Evolutionary conservation across 2,113 vertebrate genomes (phyloP).

Genomic region (Phrynocephalus versicolor): DNA sequence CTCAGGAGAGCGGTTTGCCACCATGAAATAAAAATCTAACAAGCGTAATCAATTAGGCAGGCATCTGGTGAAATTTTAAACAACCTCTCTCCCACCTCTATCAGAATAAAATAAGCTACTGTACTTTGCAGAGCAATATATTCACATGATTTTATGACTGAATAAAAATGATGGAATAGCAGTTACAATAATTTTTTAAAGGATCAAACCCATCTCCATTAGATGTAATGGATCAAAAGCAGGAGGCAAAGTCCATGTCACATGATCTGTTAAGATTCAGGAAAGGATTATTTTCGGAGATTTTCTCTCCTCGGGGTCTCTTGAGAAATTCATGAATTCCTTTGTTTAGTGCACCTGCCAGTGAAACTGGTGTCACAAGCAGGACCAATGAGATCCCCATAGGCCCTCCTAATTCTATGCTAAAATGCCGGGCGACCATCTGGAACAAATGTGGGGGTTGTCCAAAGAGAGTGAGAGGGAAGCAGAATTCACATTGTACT

Average conservation of each 20-base stretch:
- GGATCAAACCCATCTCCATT: neutral
- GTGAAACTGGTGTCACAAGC: neutral
- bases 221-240: accelerated
- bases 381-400: neutral
- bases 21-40: conserved; percentile 26
- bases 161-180: neutral
- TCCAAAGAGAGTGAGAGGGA: neutral
- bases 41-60: conserved; percentile 15
- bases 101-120: conserved; percentile 37
- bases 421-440: too few relatives aligned
- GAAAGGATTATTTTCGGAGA: too few relatives aligned
- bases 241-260: neutral
- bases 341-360: neutral
- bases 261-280: neutral
- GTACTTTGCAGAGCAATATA: neutral
- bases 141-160: conserved; percentile 14
- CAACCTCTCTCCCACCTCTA: neutral
- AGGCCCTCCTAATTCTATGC: neutral
- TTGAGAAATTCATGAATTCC: too few relatives aligned
- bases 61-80: conserved; percentile 19
- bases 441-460: too few relatives aligned
- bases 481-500: neutral
- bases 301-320: too few relatives aligned
- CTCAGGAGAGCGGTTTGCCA: conserved; percentile 27
- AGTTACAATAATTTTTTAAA: neutral